Base-by-base conservation (phyloP, 2,797 vertebrate genomes). In the Benthosema pterotum region DNA sequence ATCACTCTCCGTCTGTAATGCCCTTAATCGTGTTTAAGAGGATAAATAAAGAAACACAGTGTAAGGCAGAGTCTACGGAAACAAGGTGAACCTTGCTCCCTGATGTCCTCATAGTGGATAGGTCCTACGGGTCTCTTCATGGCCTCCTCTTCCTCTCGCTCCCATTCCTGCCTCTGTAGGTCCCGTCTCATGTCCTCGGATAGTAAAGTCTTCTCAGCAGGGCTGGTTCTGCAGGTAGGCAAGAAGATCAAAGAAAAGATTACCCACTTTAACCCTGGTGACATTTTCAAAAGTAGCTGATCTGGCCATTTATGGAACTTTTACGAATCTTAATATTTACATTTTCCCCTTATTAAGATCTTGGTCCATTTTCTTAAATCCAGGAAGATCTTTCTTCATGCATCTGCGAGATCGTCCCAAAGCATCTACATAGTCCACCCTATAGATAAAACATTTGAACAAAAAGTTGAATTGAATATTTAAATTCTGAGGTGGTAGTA, bases 171-270 rank as follows among this genome's bases (percentile, higher is more conserved):
- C 59, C 97, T 94, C 88, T 96, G 95, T 68, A 99, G 93, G 75
- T 99, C 97, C 79, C 91, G 91, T 52, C 93, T 94, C 98, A 98
- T 98, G 80, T 99, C 97, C 75, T 99, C 97, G 48, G 98, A 99
- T 50, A 99, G 89, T 4, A 98, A 78, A 2, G 93, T 94, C 82
- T 95, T 95, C 11, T 92, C 94, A 58, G 88, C 87, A 17, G 75
- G 48, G 6, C 17, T 4, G 25, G 45, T 75, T 54, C 87, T 91
- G 48, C 0, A 43, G 3, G 1, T 14, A 62, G 46, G 4, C 0
- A 14, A 63, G 46, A 3, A 67, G n/a, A 64, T 0, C 4, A 0
- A 69, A 16, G 43, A 38, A n/a, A n/a, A n/a, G n/a, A n/a, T n/a
- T 38, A 38, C 2, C 32, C 8, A 38, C 32, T 38, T 38, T 11